Conservation (phyloP, 2,113 vertebrate species). For the Ameiurus melas region DNA sequence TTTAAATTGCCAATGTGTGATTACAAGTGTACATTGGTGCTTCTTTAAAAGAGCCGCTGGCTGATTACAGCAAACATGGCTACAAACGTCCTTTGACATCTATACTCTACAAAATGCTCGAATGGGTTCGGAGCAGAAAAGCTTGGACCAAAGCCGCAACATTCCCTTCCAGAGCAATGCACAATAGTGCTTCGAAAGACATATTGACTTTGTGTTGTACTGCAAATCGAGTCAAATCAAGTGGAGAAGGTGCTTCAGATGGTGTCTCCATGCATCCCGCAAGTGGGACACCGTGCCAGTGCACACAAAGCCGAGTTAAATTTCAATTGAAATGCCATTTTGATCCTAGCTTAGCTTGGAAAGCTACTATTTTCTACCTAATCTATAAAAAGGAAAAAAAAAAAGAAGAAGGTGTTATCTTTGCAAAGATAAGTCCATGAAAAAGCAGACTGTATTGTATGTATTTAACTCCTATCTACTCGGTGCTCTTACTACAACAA, state of each 20-base stretch:
- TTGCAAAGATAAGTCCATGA: not conserved
- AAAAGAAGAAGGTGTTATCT: not conserved
- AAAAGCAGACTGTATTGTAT: not conserved
- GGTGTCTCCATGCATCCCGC: not conserved
- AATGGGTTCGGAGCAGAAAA: not conserved
- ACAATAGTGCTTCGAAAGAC: not conserved
- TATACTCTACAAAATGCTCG: not conserved
- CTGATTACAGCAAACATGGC: not conserved
- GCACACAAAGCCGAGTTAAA: not conserved
- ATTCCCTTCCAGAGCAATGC: not conserved
- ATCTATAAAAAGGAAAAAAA: not conserved
- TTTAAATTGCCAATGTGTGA: not conserved
- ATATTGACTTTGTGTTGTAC: not conserved
- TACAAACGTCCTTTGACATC: not conserved
- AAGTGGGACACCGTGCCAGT: not conserved
- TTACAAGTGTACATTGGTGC: not conserved
- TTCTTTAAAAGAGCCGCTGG: not conserved
- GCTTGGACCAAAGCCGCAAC: not conserved
- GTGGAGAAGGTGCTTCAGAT: not conserved
- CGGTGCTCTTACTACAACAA: not conserved
- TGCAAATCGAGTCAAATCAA: not conserved
- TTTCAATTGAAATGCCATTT: not conserved
- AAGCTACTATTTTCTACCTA: not conserved
- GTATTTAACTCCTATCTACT: not conserved
- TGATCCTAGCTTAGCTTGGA: not conserved